These are phyloP conservation scores for Hypomecis punctinalis DNA, from an alignment of 2,888 invertebrate genomes.

Conservation along the genomic window DNA sequence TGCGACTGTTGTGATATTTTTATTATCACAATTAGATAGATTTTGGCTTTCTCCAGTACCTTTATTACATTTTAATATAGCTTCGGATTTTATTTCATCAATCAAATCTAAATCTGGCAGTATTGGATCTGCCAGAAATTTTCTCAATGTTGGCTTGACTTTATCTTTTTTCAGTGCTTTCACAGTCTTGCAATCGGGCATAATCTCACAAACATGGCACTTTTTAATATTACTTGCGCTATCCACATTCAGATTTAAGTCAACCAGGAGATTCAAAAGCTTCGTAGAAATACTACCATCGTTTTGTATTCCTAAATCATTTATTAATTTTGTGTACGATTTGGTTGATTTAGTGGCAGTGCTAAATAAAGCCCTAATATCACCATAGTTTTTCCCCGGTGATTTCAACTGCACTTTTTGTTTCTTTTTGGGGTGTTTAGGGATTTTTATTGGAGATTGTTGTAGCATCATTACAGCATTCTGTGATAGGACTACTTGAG, in stretches of 20 bases:
- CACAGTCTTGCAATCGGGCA: conserved; percentile 72
- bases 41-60: conserved; percentile 36
- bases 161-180: conserved; percentile 48
- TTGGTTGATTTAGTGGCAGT: conserved; percentile 76
- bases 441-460: conserved; percentile 48
- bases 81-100: conserved; percentile 62
- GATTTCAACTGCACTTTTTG: conserved; percentile 59
- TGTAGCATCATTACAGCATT: conserved; percentile 36
- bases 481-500: conserved; percentile 12
- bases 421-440: conserved; percentile 64
- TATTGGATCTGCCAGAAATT: conserved; percentile 52
- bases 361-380: conserved; percentile 84
- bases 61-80: conserved; percentile 56
- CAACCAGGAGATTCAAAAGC: conserved; percentile 74
- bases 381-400: conserved; percentile 75
- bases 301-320: conserved; percentile 69
- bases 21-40: conserved; percentile 24
- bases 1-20: conserved; percentile 14
- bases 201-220: conserved; percentile 76
- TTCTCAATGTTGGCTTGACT: conserved; percentile 45
- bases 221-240: conserved; percentile 45
- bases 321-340: conserved; percentile 75
- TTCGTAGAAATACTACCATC: conserved; percentile 67
- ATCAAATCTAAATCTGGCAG: conserved; percentile 69
- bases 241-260: conserved; percentile 72